phyloP scores from a whole-genome alignment of 2,113 vertebrate genomes.

The Gambusia holbrooki region DNA sequence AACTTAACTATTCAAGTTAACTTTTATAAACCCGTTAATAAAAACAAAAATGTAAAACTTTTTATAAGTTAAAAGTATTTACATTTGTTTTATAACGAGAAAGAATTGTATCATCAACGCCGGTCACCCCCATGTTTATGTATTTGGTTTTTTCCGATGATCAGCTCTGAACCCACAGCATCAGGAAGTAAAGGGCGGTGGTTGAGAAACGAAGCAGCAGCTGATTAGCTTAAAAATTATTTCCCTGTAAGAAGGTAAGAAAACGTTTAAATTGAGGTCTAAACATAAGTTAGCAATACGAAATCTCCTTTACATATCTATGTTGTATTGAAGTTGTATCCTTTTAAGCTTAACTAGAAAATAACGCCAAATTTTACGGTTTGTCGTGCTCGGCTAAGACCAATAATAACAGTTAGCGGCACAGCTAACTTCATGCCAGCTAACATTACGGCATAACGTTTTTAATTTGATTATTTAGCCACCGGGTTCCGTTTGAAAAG shows the following conservation, averaged over 20 bases:
- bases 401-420: conserved; percentile 50
- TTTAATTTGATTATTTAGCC: neutral
- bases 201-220: conserved; percentile 63
- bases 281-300: neutral
- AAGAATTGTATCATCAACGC: rapidly evolving
- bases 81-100: neutral
- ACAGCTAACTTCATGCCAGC: conserved; percentile 4
- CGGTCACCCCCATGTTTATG: neutral
- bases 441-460: neutral
- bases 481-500: rapidly evolving
- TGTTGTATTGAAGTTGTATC: rapidly evolving
- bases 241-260: conserved; percentile 65
- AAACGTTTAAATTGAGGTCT: neutral
- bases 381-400: conserved; percentile 1
- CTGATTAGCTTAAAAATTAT: conserved; percentile 16
- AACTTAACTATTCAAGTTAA: rapidly evolving
- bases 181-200: conserved; percentile 86
- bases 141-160: conserved; percentile 64
- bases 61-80: rapidly evolving
- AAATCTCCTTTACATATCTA: rapidly evolving
- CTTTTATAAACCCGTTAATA: neutral
- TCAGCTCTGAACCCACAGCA: conserved; percentile 46
- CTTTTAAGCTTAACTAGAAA: neutral
- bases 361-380: neutral
- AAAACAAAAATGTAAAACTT: rapidly evolving